Conservation (phyloP, 2,888 invertebrate genomes). For the Tetrapedia diversipes region DNA sequence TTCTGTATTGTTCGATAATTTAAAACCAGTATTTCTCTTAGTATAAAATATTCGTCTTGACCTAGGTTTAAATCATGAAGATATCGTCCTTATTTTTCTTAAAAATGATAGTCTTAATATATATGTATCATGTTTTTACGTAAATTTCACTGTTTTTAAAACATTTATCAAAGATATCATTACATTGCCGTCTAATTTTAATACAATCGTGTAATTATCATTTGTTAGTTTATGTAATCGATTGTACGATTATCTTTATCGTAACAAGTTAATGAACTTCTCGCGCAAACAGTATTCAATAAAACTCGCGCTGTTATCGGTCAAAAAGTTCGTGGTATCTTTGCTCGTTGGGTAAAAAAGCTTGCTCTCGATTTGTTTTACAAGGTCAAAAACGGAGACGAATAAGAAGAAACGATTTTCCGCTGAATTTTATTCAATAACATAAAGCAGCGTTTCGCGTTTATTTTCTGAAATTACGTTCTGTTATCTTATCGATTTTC, state of each 20-base stretch:
- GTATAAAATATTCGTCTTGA: background rate
- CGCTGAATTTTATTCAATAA: background rate
- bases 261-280: slow-evolving; percentile 54
- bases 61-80: background rate
- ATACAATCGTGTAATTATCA: background rate
- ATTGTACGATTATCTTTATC: slow-evolving; percentile 40
- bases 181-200: background rate
- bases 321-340: slow-evolving; percentile 31
- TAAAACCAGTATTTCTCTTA: slow-evolving; percentile 28
- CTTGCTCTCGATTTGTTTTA: slow-evolving; percentile 1
- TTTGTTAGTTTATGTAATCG: slow-evolving; percentile 25
- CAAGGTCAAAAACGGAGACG: slow-evolving; percentile 33
- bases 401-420: background rate
- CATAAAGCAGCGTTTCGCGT: background rate
- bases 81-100: background rate
- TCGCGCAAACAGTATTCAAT: slow-evolving; percentile 39
- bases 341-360: slow-evolving; percentile 1
- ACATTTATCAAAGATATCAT: background rate
- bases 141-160: background rate
- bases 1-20: slow-evolving; percentile 27
- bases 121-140: background rate
- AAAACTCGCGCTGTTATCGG: slow-evolving; percentile 38
- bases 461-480: slow-evolving; percentile 1
- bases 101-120: background rate
- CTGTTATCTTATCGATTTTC: slow-evolving; percentile 23